Percentiles rank a stretch among this genome's conserved stretches.
phyloP scores from a whole-genome alignment of 2,113 vertebrate species.

The Gulo gulo region DNA sequence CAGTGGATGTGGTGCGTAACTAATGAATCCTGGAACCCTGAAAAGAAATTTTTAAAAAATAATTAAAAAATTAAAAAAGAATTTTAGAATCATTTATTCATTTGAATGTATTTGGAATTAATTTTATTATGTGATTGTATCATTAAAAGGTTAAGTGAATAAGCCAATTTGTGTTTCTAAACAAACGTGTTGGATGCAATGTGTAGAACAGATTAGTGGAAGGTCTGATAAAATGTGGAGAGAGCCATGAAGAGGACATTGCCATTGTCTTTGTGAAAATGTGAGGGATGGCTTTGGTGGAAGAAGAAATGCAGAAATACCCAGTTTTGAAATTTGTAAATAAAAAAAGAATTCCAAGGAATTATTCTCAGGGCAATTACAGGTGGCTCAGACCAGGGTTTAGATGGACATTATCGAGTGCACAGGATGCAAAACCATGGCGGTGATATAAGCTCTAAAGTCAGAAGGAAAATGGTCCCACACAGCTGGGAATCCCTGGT shows the following conservation, averaged over 20 bases:
- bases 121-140: neutral
- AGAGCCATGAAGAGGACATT: too few relatives aligned
- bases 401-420: accelerated
- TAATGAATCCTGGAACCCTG: too few relatives aligned
- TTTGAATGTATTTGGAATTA: neutral
- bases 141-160: neutral
- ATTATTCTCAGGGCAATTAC: too few relatives aligned
- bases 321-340: too few relatives aligned
- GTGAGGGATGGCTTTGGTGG: neutral
- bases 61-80: too few relatives aligned
- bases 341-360: neutral
- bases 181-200: neutral
- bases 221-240: too few relatives aligned
- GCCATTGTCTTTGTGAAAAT: too few relatives aligned
- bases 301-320: neutral
- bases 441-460: too few relatives aligned
- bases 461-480: neutral
- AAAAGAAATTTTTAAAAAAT: too few relatives aligned
- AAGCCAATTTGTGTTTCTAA: neutral
- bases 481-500: neutral
- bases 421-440: too few relatives aligned
- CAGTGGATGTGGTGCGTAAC: too few relatives aligned
- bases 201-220: neutral
- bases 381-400: neutral
- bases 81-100: too few relatives aligned